Evolutionary conservation across 2,113 vertebrate genomes (phyloP), one percentile per base, ranked within the genome.

Genomic region (Lethenteron camtschaticum): DNA sequence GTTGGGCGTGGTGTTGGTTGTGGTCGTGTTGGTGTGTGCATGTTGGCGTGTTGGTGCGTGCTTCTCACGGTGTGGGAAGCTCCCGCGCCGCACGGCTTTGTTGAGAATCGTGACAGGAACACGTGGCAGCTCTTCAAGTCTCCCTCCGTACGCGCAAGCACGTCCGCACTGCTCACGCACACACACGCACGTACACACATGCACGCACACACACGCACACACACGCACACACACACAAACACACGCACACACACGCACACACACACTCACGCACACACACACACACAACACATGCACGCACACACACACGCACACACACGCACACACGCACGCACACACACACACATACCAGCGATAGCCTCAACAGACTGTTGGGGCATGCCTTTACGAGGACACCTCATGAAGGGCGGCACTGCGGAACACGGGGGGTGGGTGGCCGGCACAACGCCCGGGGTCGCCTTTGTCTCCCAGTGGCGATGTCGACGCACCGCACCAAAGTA

Each of bases 71-170:
- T 99, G 90, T 69, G 94, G 94, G 76, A 99, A 99, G 56, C 90
- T 95, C 69, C 94, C 92, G 58, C 94, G 84, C 72, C 91, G 95
- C 56, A 96, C 90, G 1, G 94, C 92, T 78, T 96, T 99, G 75
- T 96, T 96, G 70, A 99, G 82, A 72, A 99, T 84, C 1, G 90
- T 96, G 72, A 99, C 91, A 99, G 85, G 78, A 99, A 99, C 87
- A 96, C 89, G 78, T 96, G 94, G 72, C 91, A 99, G 77, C 96
- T 99, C 76, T 95, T 96, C 80, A 96, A 95, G 76, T 99, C 92
- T 0, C 89, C 96, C 77, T 99, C 94, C 89, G 96, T 95, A 79
- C 96, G 95, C 76, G 90, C 85, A 72, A 95, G 96, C 59, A 89
- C 94, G 76, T 96, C 94, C 63, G 20, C 63, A 16, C 63, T 66